phyloP scores from a whole-genome alignment of 2,797 vertebrate genomes.

The Coracias cyanogaster region DNA sequence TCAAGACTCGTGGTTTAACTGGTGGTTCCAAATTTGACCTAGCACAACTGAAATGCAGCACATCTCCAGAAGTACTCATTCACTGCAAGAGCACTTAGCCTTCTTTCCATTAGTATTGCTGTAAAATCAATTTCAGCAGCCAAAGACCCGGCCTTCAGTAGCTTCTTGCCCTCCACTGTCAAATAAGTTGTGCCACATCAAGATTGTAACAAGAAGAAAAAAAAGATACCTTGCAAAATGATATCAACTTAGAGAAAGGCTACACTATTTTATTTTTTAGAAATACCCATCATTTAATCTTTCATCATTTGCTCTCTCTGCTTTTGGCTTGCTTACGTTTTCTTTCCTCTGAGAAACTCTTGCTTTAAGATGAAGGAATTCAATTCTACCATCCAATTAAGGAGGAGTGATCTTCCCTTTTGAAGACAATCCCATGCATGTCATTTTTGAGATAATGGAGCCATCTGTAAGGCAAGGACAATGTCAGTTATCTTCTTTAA shows the following conservation, averaged over 20 bases:
- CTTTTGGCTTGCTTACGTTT: neutral
- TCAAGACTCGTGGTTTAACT: neutral
- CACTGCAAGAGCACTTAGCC: neutral
- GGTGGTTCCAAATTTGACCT: neutral
- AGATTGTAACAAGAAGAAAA: neutral
- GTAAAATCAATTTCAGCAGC: neutral
- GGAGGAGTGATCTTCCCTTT: neutral
- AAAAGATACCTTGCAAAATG: neutral
- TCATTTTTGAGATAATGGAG: neutral
- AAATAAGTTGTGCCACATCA: neutral
- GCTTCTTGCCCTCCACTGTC: neutral
- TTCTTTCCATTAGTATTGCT: neutral
- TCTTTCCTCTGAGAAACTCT: neutral
- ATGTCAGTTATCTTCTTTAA: neutral
- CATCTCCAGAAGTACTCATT: neutral
- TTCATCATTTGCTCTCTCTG: neutral
- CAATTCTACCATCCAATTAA: neutral
- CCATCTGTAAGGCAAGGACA: neutral
- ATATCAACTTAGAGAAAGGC: neutral
- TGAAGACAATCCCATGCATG: neutral
- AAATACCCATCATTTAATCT: neutral
- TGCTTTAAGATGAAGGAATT: neutral
- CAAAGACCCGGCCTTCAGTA: neutral
- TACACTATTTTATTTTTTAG: neutral
- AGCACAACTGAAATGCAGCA: neutral